Conservation (phyloP, 2,113 vertebrate species). For the Atherinomorus stipes region DNA sequence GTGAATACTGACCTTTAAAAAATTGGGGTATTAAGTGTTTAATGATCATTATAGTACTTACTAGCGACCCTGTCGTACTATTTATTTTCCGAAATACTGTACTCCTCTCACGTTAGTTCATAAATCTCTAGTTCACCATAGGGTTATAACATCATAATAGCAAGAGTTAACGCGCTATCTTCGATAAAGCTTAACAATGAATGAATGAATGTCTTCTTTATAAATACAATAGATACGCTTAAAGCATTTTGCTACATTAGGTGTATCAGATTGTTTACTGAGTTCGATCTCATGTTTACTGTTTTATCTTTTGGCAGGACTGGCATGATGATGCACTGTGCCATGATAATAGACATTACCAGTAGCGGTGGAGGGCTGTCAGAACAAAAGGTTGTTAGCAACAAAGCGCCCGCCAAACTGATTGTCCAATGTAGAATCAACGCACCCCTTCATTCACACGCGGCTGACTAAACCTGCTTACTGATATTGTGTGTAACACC, state of each 20-base stretch:
- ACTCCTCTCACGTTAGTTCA: no score
- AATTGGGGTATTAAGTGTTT: background rate
- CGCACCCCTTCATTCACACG: background rate
- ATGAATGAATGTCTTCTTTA: background rate
- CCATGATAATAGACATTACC: background rate
- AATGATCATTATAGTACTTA: no score
- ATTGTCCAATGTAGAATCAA: slow-evolving; percentile 13
- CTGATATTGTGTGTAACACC: background rate
- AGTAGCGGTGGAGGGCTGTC: slow-evolving; percentile 33
- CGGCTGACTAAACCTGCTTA: background rate
- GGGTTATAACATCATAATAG: background rate
- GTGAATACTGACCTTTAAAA: background rate
- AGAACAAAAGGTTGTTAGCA: slow-evolving; percentile 79
- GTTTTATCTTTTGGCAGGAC: background rate
- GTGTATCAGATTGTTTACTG: background rate
- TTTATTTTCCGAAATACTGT: no score
- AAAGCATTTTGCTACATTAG: background rate
- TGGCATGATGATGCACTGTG: background rate
- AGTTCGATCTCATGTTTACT: background rate
- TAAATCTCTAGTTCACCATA: no score
- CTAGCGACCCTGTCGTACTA: no score
- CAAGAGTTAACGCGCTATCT: background rate
- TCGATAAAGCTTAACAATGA: background rate
- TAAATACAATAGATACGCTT: background rate
- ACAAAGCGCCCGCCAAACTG: slow-evolving; percentile 68